Percentiles rank a stretch among this genome's conserved stretches.
Evolutionary conservation across 2,888 invertebrate species (phyloP).

Genomic region (Amblyjoppa proteus): DNA sequence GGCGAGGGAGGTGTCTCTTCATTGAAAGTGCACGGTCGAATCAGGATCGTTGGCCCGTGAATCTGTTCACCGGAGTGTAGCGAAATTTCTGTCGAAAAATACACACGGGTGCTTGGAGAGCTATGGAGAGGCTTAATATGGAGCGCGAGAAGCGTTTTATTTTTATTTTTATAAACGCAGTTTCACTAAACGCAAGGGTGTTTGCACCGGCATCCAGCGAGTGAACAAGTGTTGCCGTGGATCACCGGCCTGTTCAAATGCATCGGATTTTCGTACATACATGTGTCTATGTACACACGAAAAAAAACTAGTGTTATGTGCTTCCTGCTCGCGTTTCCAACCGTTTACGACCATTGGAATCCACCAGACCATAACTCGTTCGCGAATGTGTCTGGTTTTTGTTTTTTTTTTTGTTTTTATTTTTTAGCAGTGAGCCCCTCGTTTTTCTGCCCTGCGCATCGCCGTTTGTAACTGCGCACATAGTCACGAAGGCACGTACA

Average conservation of each 20-base stretch:
- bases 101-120: conserved; percentile 27
- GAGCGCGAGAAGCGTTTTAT: conserved; percentile 29
- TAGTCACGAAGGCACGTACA: conserved; percentile 22
- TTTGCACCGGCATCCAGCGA: conserved; percentile 28
- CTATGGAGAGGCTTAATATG: conserved; percentile 34
- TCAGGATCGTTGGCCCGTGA: conserved; percentile 67
- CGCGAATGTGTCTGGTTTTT: conserved; percentile 3
- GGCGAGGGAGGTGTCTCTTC: not conserved
- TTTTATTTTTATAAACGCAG: conserved; percentile 50
- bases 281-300: not conserved
- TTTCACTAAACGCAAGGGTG: conserved; percentile 10
- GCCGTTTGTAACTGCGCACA: not conserved
- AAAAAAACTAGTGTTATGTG: not conserved
- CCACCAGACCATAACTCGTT: conserved; percentile 29
- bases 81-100: conserved; percentile 65
- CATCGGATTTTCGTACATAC: not conserved
- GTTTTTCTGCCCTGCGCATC: not conserved
- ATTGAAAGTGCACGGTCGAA: conserved; percentile 64
- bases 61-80: conserved; percentile 69
- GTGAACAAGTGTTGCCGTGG: conserved; percentile 29
- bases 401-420: not conserved
- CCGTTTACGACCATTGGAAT: conserved; percentile 25
- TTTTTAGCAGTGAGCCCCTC: not conserved
- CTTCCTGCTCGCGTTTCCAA: not conserved
- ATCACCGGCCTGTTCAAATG: not conserved